Evolutionary conservation across 2,888 invertebrate species (phyloP).

Genomic region (Lysandra coridon): DNA sequence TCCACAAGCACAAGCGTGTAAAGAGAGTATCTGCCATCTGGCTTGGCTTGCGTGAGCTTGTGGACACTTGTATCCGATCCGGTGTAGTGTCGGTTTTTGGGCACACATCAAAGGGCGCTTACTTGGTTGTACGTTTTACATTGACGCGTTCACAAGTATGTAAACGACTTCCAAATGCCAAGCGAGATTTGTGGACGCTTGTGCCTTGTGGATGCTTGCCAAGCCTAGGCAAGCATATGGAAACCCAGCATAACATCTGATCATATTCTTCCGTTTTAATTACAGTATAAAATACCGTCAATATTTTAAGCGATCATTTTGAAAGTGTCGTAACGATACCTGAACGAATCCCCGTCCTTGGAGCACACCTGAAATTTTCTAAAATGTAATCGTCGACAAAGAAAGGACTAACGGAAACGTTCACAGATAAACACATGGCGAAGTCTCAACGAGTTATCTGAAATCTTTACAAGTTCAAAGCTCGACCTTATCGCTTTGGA

Average conservation of each 20-base stretch:
- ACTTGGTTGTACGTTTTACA: too few species aligned
- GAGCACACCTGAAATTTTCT: background rate
- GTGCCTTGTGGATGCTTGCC: too few species aligned
- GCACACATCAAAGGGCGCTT: too few species aligned
- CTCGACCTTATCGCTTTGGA: constrained; percentile 22
- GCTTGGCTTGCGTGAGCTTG: too few species aligned
- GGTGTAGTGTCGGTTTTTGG: too few species aligned
- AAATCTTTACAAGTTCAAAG: constrained; percentile 25
- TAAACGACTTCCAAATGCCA: too few species aligned
- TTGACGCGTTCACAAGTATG: too few species aligned
- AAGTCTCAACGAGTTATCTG: constrained; percentile 23
- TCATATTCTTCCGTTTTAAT: background rate
- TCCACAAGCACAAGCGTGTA: too few species aligned
- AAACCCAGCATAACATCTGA: background rate
- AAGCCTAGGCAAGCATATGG: too few species aligned
- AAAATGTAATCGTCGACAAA: constrained; percentile 13
- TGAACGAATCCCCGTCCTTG: background rate
- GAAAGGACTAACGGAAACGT: constrained; percentile 20
- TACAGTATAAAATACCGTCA: background rate
- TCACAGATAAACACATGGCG: constrained; percentile 13
- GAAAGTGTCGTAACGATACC: background rate
- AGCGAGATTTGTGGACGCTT: too few species aligned
- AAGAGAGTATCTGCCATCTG: too few species aligned
- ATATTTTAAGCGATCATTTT: background rate
- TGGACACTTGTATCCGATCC: too few species aligned